Evolutionary conservation across 2,888 invertebrate genomes (phyloP).

Genomic region (Macaria notata): DNA sequence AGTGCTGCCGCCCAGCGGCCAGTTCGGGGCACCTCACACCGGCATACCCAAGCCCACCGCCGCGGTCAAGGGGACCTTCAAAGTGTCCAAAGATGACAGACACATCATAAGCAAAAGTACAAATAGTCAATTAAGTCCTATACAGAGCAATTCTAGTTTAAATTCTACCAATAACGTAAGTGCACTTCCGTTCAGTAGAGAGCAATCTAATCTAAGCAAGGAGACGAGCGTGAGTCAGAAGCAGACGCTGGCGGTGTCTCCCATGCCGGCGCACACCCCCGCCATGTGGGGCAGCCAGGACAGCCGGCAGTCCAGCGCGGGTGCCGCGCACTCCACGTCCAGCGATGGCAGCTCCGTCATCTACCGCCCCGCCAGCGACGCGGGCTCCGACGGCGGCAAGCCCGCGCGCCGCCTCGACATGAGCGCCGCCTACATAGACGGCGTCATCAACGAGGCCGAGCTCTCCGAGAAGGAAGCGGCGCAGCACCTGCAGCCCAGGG

Average conservation of each 20-base stretch:
- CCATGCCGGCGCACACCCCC: slow-evolving; percentile 83
- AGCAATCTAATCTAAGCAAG: slow-evolving; percentile 78
- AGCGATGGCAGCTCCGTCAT: slow-evolving; percentile 89
- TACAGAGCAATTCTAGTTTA: slow-evolving; percentile 82
- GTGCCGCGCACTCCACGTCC: slow-evolving; percentile 86
- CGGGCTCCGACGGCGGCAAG: slow-evolving; percentile 84
- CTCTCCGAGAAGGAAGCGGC: slow-evolving; percentile 75
- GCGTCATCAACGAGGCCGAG: slow-evolving; percentile 80
- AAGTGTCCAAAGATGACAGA: slow-evolving; percentile 84
- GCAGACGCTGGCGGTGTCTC: slow-evolving; percentile 86
- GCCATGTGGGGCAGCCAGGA: slow-evolving; percentile 78
- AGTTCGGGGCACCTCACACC: slow-evolving; percentile 61
- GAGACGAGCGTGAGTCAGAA: slow-evolving; percentile 65
- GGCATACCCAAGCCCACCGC: slow-evolving; percentile 96
- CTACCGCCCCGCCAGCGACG: slow-evolving; percentile 88
- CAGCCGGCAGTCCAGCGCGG: slow-evolving; percentile 86
- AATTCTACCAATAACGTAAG: slow-evolving; percentile 78
- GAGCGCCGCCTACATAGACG: slow-evolving; percentile 73
- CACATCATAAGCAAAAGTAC: slow-evolving; percentile 79
- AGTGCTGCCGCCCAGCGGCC: slow-evolving; percentile 72
- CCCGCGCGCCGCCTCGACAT: slow-evolving; percentile 71
- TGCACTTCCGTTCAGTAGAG: slow-evolving; percentile 74
- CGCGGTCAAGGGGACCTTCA: slow-evolving; percentile 94
- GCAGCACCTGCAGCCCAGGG: slow-evolving; percentile 60
- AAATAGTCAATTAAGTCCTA: slow-evolving; percentile 80